These are phyloP conservation scores for Gari tellinella DNA, from an alignment of 2,888 invertebrate genomes.

Conservation along the genomic window DNA sequence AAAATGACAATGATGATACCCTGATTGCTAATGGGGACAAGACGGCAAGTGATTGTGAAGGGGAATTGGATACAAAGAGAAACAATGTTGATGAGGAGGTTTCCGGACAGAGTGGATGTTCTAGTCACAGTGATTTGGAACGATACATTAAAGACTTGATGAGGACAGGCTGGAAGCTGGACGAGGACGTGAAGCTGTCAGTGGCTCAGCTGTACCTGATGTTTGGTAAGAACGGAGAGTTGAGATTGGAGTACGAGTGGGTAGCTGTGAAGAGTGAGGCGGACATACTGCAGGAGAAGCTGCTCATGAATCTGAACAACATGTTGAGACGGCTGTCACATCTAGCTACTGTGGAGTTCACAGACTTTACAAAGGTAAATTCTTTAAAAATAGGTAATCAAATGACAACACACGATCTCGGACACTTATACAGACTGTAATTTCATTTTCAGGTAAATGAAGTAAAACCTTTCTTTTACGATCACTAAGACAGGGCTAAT, in stretches of 20 bases:
- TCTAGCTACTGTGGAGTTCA: constrained; percentile 80
- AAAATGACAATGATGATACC: constrained; percentile 20
- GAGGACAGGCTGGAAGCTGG: constrained; percentile 51
- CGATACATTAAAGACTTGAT: constrained; percentile 46
- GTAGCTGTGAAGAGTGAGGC: constrained; percentile 53
- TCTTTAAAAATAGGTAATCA: too few relatives aligned
- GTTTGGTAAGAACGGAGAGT: constrained; percentile 84
- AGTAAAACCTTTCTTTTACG: too few relatives aligned
- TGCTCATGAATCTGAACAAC: constrained; percentile 72
- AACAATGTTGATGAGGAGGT: too few relatives aligned
- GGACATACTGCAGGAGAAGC: constrained; percentile 40
- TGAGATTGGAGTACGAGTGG: constrained; percentile 85
- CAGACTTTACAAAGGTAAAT: constrained; percentile 72
- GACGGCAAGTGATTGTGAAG: not conserved
- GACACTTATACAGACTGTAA: too few relatives aligned
- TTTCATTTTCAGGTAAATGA: too few relatives aligned
- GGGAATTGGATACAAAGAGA: constrained; percentile 3
- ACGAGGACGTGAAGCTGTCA: constrained; percentile 88
- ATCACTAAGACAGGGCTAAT: too few relatives aligned
- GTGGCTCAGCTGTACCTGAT: constrained; percentile 96
- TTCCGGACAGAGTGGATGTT: constrained; percentile 15
- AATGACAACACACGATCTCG: too few relatives aligned
- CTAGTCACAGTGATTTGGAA: constrained; percentile 53
- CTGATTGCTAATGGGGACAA: too few relatives aligned
- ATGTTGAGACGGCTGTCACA: constrained; percentile 78